Evolutionary conservation across 2,888 invertebrate genomes (phyloP).

Genomic region (Drosophila nigricruria): DNA sequence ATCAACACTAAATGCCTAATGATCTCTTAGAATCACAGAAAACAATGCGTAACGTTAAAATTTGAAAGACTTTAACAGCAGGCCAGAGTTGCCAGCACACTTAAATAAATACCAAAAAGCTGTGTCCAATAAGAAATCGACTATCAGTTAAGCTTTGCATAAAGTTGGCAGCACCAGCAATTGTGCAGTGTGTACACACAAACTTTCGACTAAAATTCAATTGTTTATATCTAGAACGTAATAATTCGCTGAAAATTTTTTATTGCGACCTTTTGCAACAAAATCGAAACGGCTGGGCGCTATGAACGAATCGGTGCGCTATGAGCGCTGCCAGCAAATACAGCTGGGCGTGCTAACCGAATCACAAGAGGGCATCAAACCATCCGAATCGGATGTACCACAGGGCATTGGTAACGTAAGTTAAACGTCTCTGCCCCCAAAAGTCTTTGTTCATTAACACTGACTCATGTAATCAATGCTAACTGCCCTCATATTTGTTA

Average conservation of each 20-base stretch:
- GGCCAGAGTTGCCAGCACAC: background rate
- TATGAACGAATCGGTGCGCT: conserved; percentile 80
- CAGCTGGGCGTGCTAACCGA: conserved; percentile 70
- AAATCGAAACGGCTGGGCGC: conserved; percentile 28
- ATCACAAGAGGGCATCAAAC: conserved; percentile 52
- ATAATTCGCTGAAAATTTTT: conserved; percentile 58
- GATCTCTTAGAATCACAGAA: background rate
- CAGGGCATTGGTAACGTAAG: conserved; percentile 74
- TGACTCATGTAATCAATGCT: conserved; percentile 53
- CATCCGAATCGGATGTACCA: conserved; percentile 47
- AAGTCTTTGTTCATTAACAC: conserved; percentile 40
- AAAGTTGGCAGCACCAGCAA: conserved; percentile 39
- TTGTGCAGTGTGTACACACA: conserved; percentile 45
- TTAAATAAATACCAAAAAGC: conserved; percentile 1
- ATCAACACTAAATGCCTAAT: background rate
- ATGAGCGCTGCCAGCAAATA: conserved; percentile 72
- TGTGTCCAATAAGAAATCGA: background rate
- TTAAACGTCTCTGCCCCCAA: conserved; percentile 8
- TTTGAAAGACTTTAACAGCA: background rate
- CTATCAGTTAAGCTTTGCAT: background rate
- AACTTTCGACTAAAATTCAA: conserved; percentile 33
- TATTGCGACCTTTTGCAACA: conserved; percentile 18
- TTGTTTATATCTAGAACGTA: conserved; percentile 68
- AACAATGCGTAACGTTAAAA: background rate
- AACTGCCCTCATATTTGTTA: background rate